A percentile compares a stretch with the other conserved stretches of the same genome.
Conservation (phyloP, 2,113 vertebrate species). For the Gambusia affinis region DNA sequence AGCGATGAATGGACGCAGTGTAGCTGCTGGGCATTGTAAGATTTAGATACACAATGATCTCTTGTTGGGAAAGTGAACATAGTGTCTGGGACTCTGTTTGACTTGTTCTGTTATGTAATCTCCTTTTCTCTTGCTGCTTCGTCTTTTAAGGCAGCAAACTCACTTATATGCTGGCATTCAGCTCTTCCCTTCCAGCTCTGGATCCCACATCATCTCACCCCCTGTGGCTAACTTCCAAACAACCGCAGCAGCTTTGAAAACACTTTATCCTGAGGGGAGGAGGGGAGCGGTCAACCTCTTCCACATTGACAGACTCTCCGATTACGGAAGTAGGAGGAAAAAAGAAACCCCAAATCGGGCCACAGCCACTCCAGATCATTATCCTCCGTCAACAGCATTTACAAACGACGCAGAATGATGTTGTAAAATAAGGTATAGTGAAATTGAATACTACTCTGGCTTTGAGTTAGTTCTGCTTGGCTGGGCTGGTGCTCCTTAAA, state of each 20-base stretch:
- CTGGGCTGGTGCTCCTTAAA: constrained; percentile 54
- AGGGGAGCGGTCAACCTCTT: constrained; percentile 42
- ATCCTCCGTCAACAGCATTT: constrained; percentile 63
- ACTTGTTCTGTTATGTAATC: constrained; percentile 56
- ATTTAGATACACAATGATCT: constrained; percentile 31
- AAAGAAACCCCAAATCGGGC: constrained; percentile 56
- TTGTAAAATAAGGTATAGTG: constrained; percentile 25
- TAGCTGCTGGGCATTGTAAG: constrained; percentile 43
- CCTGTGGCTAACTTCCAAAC: constrained; percentile 59
- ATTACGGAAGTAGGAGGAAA: constrained; percentile 50
- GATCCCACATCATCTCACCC: constrained; percentile 32
- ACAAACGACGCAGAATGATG: constrained; percentile 65
- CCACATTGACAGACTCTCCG: constrained; percentile 38
- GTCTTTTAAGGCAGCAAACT: constrained; percentile 56
- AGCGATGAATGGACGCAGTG: constrained; percentile 36
- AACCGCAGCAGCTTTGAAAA: constrained; percentile 51
- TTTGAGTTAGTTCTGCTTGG: constrained; percentile 67
- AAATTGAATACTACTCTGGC: constrained; percentile 53
- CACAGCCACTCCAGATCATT: constrained; percentile 75
- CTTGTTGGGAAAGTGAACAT: constrained; percentile 31
- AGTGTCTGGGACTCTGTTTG: constrained; percentile 44
- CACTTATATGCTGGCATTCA: constrained; percentile 43
- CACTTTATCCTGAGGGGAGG: constrained; percentile 24
- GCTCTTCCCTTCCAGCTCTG: constrained; percentile 27
- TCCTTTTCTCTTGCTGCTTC: constrained; percentile 22